Conservation (phyloP, 2,797 vertebrate species). For the Silurus aristotelis region DNA sequence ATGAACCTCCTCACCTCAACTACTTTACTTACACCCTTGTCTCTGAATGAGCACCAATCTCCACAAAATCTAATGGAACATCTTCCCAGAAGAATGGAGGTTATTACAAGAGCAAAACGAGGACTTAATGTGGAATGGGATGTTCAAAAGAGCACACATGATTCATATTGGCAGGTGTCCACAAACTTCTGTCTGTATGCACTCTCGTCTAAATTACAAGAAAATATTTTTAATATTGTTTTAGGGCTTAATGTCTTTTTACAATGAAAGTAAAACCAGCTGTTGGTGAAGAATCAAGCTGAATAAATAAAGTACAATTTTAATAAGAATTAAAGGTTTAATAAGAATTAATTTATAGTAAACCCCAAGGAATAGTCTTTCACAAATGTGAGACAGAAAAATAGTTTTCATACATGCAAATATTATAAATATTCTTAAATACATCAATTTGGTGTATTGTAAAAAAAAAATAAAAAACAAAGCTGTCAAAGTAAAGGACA, state of each 20-base stretch:
- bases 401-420: background rate
- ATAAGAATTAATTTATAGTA: background rate
- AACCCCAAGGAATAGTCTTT: background rate
- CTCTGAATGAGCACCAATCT: too few species aligned
- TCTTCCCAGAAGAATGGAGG: too few species aligned
- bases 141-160: too few species aligned
- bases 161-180: too few species aligned
- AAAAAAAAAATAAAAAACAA: too few species aligned
- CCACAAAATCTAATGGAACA: too few species aligned
- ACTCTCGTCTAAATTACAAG: background rate
- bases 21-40: too few species aligned
- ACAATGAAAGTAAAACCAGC: conserved; percentile 13
- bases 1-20: too few species aligned
- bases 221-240: conserved; percentile 7
- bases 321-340: too few species aligned
- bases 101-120: too few species aligned
- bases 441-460: background rate
- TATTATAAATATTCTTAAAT: background rate
- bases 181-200: too few species aligned
- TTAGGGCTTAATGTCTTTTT: background rate
- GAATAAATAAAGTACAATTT: background rate
- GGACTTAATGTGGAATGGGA: too few species aligned
- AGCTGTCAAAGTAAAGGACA: background rate
- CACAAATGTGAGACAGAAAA: background rate
- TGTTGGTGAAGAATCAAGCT: background rate